Evolutionary conservation across 2,888 invertebrate genomes (phyloP).

Genomic region (Exocentrus adspersus): DNA sequence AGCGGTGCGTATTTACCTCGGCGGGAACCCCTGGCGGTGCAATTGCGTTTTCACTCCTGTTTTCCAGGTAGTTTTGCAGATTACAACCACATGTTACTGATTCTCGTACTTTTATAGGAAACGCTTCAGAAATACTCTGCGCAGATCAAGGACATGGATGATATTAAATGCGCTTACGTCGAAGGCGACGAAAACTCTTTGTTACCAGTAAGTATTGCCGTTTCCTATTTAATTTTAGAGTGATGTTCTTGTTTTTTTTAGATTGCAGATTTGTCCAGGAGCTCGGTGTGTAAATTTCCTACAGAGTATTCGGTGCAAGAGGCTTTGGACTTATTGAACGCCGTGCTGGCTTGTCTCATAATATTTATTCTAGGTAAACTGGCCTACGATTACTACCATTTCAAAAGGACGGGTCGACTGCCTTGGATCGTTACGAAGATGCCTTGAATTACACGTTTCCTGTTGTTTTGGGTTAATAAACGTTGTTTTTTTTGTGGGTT

Average conservation of each 20-base stretch:
- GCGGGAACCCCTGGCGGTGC: slow-evolving; percentile 85
- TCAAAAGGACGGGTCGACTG: slow-evolving; percentile 80
- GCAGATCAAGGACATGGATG: slow-evolving; percentile 74
- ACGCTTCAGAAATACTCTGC: slow-evolving; percentile 74
- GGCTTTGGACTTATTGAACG: slow-evolving; percentile 78
- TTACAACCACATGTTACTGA: too few relatives aligned
- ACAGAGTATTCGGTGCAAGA: slow-evolving; percentile 70
- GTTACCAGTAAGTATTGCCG: slow-evolving; percentile 66
- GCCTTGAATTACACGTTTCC: slow-evolving; percentile 65
- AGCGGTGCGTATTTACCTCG: slow-evolving; percentile 75
- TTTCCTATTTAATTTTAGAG: background rate
- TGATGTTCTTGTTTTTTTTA: slow-evolving; percentile 59
- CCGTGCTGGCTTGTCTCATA: slow-evolving; percentile 74
- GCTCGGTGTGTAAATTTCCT: slow-evolving; percentile 73
- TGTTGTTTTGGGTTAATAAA: slow-evolving; percentile 7
- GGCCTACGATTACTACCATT: slow-evolving; percentile 83
- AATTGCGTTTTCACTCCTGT: slow-evolving; percentile 83
- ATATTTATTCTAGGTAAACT: slow-evolving; percentile 78
- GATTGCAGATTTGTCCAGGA: slow-evolving; percentile 75
- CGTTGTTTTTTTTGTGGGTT: background rate
- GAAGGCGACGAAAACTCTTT: slow-evolving; percentile 72
- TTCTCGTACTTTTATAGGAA: slow-evolving; percentile 52
- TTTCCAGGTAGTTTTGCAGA: slow-evolving; percentile 72
- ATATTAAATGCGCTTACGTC: slow-evolving; percentile 75
- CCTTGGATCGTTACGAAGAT: slow-evolving; percentile 87